Base-by-base conservation (phyloP, 2,888 invertebrate species). In the Toxonevra muliebris region DNA sequence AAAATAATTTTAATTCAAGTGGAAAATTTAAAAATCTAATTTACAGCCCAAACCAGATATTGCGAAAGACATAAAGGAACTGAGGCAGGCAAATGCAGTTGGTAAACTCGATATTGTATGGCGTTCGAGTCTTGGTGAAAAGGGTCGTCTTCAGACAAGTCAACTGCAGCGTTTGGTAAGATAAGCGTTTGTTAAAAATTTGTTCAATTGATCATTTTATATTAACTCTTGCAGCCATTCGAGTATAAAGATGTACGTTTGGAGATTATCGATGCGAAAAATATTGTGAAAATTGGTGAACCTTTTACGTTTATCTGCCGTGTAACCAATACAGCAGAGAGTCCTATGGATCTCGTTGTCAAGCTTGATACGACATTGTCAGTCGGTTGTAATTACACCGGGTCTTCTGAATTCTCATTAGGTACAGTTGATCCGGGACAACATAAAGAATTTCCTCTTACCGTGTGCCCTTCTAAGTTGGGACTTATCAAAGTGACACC, bases 21-120 rank as follows among this genome's bases (percentile, higher is more conserved):
- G 7, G 7, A n/a, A n/a, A n/a, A 10, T 15, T 41, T 13, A 40
- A 59, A 11, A 43, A 1, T 11, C 42, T 9, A 10, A 9, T 58
- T 58, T 64, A 8, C 66, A 84, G 84, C 96, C 96, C 5, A 91
- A 91, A 80, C 89, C 91, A 61, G 92, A 91, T 80, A 88, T 93
- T 71, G 88, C 91, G 12, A 89, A 90, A 65, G 93, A 95, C 85
- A 89, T 92, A 15, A 93, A 93, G 79, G 87, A 92, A 67, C 87
- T 96, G 72, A 91, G 92, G 75, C 91, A 92, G 70, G 92, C 94
- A 12, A 95, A 93, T 63, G 93, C 93, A 81, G 94, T 98, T 77
- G 98, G 98, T 2, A 98, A 98, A 86, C 87, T 99, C 65, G 98
- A 99, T 86, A 98, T 99, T 81, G 94, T 97, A 11, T 99, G 99